Conservation (phyloP, 2,888 invertebrate genomes). For the Ditula angustiorana region DNA sequence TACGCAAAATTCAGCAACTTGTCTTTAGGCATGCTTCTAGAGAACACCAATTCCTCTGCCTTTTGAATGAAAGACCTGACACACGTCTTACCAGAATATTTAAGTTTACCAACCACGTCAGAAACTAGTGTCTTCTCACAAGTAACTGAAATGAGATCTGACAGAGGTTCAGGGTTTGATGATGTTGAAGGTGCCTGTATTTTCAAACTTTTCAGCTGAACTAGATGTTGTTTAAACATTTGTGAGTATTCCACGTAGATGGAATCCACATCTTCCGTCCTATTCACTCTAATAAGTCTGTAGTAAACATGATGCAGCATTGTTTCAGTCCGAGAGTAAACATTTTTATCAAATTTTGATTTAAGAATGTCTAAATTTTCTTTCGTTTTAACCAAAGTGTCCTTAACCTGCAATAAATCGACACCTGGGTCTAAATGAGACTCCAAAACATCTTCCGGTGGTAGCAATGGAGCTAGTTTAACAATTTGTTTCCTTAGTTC, state of each 20-base stretch:
- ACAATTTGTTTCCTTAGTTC: neutral
- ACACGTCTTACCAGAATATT: neutral
- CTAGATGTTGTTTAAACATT: neutral
- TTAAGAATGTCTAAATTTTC: slow-evolving; percentile 16
- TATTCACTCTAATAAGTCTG: slow-evolving; percentile 34
- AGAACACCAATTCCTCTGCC: neutral
- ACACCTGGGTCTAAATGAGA: slow-evolving; percentile 39
- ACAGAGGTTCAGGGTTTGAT: neutral
- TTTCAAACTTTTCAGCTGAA: neutral
- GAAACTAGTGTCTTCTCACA: neutral
- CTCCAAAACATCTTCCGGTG: slow-evolving; percentile 41
- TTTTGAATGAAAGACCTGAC: neutral
- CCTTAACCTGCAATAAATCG: slow-evolving; percentile 39
- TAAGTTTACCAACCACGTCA: neutral
- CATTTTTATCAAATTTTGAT: slow-evolving; percentile 35
- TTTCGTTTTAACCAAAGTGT: slow-evolving; percentile 38
- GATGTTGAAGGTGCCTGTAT: neutral
- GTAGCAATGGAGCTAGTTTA: slow-evolving; percentile 11
- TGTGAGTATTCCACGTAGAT: neutral
- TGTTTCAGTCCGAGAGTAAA: slow-evolving; percentile 14
- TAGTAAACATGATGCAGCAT: slow-evolving; percentile 39
- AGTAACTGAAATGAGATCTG: neutral
- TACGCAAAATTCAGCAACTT: neutral
- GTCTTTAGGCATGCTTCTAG: neutral
- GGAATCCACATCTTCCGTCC: neutral